Percentiles rank a stretch among this genome's conserved stretches.
Conservation (phyloP, 2,797 vertebrate genomes). For the Lacerta viridis region DNA sequence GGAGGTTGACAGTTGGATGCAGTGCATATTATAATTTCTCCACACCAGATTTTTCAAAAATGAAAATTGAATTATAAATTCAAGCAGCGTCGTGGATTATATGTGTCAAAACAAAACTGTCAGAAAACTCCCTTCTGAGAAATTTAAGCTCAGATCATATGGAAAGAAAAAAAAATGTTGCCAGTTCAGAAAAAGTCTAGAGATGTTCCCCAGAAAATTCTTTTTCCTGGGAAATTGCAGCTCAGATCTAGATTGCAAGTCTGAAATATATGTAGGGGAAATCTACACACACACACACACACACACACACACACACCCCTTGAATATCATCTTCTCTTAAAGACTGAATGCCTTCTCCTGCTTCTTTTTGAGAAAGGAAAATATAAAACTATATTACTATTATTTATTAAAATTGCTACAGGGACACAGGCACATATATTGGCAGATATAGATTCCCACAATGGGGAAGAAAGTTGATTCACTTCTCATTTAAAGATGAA, state of each 20-base stretch:
- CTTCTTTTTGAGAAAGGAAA: background rate
- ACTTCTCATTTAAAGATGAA: too few relatives aligned
- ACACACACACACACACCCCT: too few relatives aligned
- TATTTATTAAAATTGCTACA: conserved; percentile 39
- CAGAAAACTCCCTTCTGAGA: background rate
- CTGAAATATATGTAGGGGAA: background rate
- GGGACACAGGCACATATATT: background rate
- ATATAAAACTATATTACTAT: conserved; percentile 6
- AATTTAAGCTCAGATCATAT: background rate
- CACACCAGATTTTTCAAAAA: background rate
- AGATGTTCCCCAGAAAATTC: background rate
- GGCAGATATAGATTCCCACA: too few relatives aligned
- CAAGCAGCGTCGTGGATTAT: background rate
- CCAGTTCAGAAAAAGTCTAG: background rate
- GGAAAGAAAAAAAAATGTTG: background rate
- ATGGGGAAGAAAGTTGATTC: too few relatives aligned
- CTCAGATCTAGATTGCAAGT: too few relatives aligned
- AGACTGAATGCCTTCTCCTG: background rate
- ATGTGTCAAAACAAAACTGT: background rate
- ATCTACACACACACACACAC: background rate
- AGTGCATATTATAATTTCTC: background rate
- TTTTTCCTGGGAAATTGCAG: background rate
- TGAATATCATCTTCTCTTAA: background rate
- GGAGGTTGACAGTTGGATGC: background rate
- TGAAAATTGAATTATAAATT: background rate